These are phyloP conservation scores for Lytechinus variegatus DNA, from an alignment of 35 echinoderm and acorn worm species.

Conservation along the genomic window DNA sequence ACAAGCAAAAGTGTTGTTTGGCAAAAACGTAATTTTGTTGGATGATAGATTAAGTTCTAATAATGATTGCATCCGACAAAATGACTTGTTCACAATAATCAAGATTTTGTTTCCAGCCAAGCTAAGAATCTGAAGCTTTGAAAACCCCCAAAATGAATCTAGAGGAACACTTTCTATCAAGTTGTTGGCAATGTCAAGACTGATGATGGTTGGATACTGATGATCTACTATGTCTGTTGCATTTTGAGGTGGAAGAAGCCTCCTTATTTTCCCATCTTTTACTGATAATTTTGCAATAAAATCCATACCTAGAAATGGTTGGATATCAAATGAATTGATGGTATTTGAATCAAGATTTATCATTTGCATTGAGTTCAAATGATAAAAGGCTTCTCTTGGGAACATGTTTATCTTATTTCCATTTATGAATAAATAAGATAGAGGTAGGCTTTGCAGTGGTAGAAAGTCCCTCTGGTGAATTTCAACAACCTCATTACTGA, in stretches of 20 bases:
- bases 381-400: neutral
- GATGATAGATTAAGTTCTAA: neutral
- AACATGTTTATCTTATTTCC: neutral
- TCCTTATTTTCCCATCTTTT: neutral
- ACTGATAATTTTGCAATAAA: neutral
- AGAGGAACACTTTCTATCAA: neutral
- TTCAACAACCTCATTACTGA: neutral
- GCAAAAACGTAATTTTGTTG: neutral
- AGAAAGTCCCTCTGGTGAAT: constrained; percentile 9
- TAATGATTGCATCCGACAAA: neutral
- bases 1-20: neutral
- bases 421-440: neutral
- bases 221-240: neutral
- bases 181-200: neutral
- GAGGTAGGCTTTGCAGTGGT: neutral
- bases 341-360: neutral
- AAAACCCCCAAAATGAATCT: constrained; percentile 4
- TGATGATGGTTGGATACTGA: neutral
- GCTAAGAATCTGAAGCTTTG: neutral
- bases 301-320: constrained; percentile 15
- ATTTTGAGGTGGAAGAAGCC: neutral
- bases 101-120: neutral
- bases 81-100: neutral
- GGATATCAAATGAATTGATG: neutral
- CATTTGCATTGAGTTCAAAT: neutral